Conservation (phyloP, 2,888 invertebrate genomes). For the Eucriotettix oculatus region DNA sequence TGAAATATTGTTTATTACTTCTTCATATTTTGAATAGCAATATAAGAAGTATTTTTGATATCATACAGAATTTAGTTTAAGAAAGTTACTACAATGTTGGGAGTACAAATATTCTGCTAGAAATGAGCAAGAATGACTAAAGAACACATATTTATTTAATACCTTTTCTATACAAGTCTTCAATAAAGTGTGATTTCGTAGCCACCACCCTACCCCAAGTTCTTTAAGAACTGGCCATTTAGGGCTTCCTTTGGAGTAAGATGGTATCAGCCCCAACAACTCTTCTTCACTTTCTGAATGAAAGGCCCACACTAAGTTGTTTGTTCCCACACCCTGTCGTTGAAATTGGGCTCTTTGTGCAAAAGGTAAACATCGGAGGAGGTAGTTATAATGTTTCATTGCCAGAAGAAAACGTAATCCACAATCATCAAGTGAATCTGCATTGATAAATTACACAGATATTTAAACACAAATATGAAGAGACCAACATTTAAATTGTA, state of each 20-base stretch:
- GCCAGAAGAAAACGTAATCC: slow-evolving; percentile 89
- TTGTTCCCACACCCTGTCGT: slow-evolving; percentile 69
- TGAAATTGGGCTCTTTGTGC: slow-evolving; percentile 75
- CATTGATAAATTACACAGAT: background rate
- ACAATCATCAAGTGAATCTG: slow-evolving; percentile 88
- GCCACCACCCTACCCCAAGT: slow-evolving; percentile 93
- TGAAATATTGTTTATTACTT: too few relatives aligned
- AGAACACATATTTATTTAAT: background rate
- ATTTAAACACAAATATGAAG: too few relatives aligned
- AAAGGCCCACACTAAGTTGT: slow-evolving; percentile 96
- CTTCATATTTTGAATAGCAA: too few relatives aligned
- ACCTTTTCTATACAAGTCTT: slow-evolving; percentile 73
- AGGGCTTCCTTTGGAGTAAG: slow-evolving; percentile 65
- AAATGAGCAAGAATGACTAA: background rate
- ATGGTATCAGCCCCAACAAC: slow-evolving; percentile 73
- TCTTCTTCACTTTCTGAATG: slow-evolving; percentile 98
- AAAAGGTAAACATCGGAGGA: slow-evolving; percentile 81
- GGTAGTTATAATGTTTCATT: slow-evolving; percentile 93
- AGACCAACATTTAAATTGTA: too few relatives aligned
- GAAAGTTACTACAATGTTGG: too few relatives aligned
- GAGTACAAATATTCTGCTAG: too few relatives aligned
- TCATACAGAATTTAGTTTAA: too few relatives aligned
- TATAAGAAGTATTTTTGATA: too few relatives aligned
- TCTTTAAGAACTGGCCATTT: slow-evolving; percentile 85
- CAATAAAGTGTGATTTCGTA: slow-evolving; percentile 66